Evolutionary conservation across 2,888 invertebrate species (phyloP), one percentile per base, ranked within the genome.

Genomic region (Dione juno): DNA sequence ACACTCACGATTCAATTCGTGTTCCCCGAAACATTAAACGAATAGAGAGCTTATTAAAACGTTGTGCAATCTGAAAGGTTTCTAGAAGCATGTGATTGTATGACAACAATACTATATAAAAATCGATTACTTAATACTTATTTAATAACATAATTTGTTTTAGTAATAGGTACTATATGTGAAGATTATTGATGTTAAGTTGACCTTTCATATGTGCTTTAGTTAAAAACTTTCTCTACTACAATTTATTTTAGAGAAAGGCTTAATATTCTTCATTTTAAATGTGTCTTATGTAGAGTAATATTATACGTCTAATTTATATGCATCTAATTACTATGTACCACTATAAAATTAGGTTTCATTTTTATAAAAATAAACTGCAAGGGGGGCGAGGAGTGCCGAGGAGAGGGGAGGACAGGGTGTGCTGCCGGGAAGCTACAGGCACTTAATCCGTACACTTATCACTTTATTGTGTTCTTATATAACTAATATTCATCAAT

Each of bases 341-440:
- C 28, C 28, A 28, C 28, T 3, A 28, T 28, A 28, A 28, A 28
- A n/a, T n/a, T n/a, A n/a, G n/a, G n/a, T n/a, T n/a, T n/a, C n/a
- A n/a, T n/a, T n/a, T n/a, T n/a, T n/a, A n/a, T n/a, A n/a, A n/a
- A n/a, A n/a, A n/a, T n/a, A n/a, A n/a, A n/a, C n/a, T 74, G 84
- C 79, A 81, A 82, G 80, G 84, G 83, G 82, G 80, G 77, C 81
- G 81, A 79, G 81, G 82, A 75, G 80, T 68, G 77, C 80, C 79
- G 78, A 76, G 76, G 72, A 14, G 8, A 77, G 80, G 79, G 78
- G 77, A 82, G 79, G 75, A 79, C 79, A 79, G 77, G 71, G 78
- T 72, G 81, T 80, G 83, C 78, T 78, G 88, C 84, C 88, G 90
- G 89, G 90, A 90, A 91, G 88, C 90, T 92, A 90, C 90, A n/a